Evolutionary conservation across 2,797 vertebrate genomes (phyloP).

Genomic region (Enteromius afrohamiltoni): DNA sequence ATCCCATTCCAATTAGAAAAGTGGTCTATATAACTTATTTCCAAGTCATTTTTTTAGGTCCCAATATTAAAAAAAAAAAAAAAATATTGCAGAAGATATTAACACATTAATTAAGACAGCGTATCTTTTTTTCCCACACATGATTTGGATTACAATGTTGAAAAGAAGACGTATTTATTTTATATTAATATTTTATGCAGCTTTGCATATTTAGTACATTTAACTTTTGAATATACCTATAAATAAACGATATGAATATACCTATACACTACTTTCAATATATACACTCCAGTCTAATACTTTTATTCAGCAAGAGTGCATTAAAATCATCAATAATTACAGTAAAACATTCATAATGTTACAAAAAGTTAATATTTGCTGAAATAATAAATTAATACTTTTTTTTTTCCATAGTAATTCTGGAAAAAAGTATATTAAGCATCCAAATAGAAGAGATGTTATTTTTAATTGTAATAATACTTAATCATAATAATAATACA

Average conservation of each 20-base stretch:
- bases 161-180: not conserved
- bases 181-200: not conserved
- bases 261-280: not conserved
- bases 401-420: not conserved
- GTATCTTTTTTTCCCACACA: not conserved
- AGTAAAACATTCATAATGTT: not conserved
- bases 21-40: not conserved
- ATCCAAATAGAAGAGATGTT: not conserved
- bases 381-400: not conserved
- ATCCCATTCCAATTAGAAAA: not conserved
- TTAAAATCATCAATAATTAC: not conserved
- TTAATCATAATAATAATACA: not conserved
- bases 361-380: not conserved
- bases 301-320: not conserved
- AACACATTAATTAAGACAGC: not conserved
- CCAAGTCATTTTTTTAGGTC: no score
- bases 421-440: not conserved
- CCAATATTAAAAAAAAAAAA: not conserved
- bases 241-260: not conserved
- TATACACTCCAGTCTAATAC: not conserved
- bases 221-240: not conserved
- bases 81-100: not conserved
- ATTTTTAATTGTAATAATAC: not conserved
- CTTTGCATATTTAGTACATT: not conserved
- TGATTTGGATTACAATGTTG: not conserved